These are phyloP conservation scores for Acrobasis suavella DNA, from an alignment of 2,888 invertebrate genomes.

Conservation along the genomic window DNA sequence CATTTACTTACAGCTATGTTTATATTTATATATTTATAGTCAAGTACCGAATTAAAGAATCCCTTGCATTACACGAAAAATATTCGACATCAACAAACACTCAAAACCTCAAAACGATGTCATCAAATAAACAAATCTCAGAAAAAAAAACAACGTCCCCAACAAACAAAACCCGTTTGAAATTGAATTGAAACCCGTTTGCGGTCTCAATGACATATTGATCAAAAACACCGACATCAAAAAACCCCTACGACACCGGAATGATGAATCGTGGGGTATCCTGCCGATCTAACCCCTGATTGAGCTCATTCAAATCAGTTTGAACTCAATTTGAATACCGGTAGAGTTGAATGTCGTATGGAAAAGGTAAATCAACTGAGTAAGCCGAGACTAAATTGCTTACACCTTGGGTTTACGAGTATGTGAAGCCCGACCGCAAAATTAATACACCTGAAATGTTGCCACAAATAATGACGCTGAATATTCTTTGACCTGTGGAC, in stretches of 20 bases:
- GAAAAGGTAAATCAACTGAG: background rate
- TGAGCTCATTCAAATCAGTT: background rate
- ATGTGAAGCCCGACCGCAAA: background rate
- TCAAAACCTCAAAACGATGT: background rate
- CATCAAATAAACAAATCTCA: background rate
- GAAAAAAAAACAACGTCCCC: background rate
- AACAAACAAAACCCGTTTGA: conserved; percentile 4
- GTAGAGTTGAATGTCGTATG: conserved; percentile 1
- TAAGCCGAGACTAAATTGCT: conserved; percentile 11
- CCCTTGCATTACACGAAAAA: too few relatives aligned
- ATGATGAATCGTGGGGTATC: conserved; percentile 15
- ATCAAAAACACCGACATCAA: background rate
- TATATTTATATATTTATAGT: too few relatives aligned
- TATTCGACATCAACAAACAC: too few relatives aligned
- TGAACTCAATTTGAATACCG: background rate
- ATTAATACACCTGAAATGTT: too few relatives aligned
- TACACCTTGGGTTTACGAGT: conserved; percentile 17
- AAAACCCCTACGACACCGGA: conserved; percentile 13
- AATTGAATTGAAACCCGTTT: conserved; percentile 12
- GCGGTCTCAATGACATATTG: conserved; percentile 10
- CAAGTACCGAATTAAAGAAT: too few relatives aligned
- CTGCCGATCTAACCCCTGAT: conserved; percentile 13
- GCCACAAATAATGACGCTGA: too few relatives aligned
- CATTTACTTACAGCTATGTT: too few relatives aligned
- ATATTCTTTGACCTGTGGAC: too few relatives aligned